Evolutionary conservation across 2,888 invertebrate genomes (phyloP).

Genomic region (Mycalesis mineus): DNA sequence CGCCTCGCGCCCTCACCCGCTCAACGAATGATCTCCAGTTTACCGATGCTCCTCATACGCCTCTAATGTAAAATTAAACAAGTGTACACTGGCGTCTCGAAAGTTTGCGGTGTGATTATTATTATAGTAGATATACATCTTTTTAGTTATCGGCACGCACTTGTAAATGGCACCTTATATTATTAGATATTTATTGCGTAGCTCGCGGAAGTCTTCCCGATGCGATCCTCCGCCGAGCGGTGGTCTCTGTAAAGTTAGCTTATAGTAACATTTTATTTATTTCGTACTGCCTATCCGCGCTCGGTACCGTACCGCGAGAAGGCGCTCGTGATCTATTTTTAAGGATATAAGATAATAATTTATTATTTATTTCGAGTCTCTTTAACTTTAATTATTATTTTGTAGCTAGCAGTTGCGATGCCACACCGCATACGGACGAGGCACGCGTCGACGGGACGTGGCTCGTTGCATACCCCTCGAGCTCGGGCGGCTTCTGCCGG

Average conservation of each 20-base stretch:
- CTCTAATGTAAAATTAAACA: slow-evolving; percentile 67
- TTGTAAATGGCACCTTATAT: slow-evolving; percentile 77
- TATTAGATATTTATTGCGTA: slow-evolving; percentile 76
- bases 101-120: slow-evolving; percentile 76
- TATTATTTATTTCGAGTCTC: slow-evolving; percentile 79
- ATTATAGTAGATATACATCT: slow-evolving; percentile 64
- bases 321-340: slow-evolving; percentile 79
- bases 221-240: slow-evolving; percentile 77
- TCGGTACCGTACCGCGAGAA: slow-evolving; percentile 76
- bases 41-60: slow-evolving; percentile 70
- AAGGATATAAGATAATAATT: slow-evolving; percentile 78
- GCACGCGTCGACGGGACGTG: slow-evolving; percentile 69
- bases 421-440: slow-evolving; percentile 74
- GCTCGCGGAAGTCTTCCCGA: slow-evolving; percentile 77
- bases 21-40: slow-evolving; percentile 78
- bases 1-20: slow-evolving; percentile 65
- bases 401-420: slow-evolving; percentile 68
- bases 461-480: slow-evolving; percentile 45
- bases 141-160: slow-evolving; percentile 73
- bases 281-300: slow-evolving; percentile 75
- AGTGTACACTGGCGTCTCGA: slow-evolving; percentile 75
- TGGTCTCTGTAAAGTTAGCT: slow-evolving; percentile 78
- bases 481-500: slow-evolving; percentile 53
- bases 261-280: slow-evolving; percentile 76
- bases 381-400: slow-evolving; percentile 73